Evolutionary conservation across 2,888 invertebrate genomes (phyloP).

Genomic region (Apamea sordens): DNA sequence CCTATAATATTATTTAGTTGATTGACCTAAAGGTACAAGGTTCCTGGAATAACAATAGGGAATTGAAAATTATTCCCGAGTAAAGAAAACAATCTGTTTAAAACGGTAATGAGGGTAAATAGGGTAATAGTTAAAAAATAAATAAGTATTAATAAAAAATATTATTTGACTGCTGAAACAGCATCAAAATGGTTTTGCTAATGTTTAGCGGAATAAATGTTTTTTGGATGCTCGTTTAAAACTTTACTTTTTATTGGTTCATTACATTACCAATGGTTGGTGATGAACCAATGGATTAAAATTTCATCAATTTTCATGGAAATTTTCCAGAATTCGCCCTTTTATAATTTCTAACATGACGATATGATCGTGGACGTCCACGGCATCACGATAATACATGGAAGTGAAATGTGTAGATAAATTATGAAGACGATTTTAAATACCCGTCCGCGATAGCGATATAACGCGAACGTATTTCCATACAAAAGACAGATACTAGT

Average conservation of each 20-base stretch:
- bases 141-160: neutral
- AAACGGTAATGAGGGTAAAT: neutral
- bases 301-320: neutral
- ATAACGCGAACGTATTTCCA: neutral
- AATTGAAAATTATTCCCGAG: conserved; percentile 1
- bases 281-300: neutral
- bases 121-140: neutral
- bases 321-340: neutral
- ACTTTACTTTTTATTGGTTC: no score
- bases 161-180: neutral
- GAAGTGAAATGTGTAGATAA: neutral
- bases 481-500: neutral
- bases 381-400: neutral
- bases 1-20: neutral
- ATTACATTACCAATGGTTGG: neutral
- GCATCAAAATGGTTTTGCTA: neutral
- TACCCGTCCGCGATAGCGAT: neutral
- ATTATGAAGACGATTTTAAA: neutral
- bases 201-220: neutral
- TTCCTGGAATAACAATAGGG: neutral
- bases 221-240: neutral
- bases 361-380: neutral
- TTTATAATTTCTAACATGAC: neutral
- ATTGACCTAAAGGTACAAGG: neutral
- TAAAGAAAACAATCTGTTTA: neutral